Base-by-base conservation (phyloP, 1,140 invertebrate genomes). In the Trichonephila clavata region DNA sequence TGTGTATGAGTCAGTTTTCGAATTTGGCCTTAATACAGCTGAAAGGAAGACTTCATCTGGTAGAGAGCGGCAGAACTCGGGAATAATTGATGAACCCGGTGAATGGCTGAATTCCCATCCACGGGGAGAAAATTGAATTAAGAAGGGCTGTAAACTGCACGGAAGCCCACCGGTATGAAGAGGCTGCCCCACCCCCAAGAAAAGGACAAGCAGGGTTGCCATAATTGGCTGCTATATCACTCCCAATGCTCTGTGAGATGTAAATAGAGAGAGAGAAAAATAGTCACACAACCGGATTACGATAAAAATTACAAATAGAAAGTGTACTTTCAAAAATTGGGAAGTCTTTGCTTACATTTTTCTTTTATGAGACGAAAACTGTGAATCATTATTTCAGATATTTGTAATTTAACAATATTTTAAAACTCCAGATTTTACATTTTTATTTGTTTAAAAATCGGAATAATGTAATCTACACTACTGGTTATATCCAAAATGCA, bases 21-120 rank as follows among this genome's bases (percentile, higher is more conserved):
- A 86, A 86, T 90, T 50, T 16, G 43, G 39, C 65, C 86, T 60
- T 93, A 93, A 93, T 93, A 93, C 68, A 63, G 92, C 92, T 93
- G 92, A 93, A 93, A 93, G 92, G 92, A 60, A 87, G 92, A 93
- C 92, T 93, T 93, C 92, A 93, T 93, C 92, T 93, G 92, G 50
- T 10, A 63, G 92, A 93, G 32, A 93, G 92, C 92, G 92, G 84
- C 92, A 57, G 92, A 60, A 61, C 60, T 43, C 20, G 27, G 81
- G 92, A 93, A 93, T 93, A 93, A 93, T 93, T 93, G 92, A 93
- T 93, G 92, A 93, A 93, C 43, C 68, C 92, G 86, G 92, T 93
- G 92, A 93, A 93, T 93, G 92, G 92, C 92, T 93, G 92, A 88
- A 93, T 93, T 93, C 92, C 92, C 92, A 87, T 93, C 92, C 92